Evolutionary conservation across 2,888 invertebrate genomes (phyloP).

Genomic region (Perizoma affinitatum): DNA sequence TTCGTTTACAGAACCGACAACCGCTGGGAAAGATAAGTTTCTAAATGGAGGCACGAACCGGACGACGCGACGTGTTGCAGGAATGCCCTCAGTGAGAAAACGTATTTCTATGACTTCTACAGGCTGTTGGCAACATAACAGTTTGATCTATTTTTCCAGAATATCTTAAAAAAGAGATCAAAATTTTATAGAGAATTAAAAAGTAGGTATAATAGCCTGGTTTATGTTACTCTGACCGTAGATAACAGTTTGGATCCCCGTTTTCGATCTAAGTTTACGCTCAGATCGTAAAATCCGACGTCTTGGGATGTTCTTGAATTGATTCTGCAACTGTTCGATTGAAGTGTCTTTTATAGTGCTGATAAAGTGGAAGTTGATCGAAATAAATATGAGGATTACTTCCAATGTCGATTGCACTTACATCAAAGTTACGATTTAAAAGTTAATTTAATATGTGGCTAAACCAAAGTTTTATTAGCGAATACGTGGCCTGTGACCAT

Average conservation of each 20-base stretch:
- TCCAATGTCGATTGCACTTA: background rate
- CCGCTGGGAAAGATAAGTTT: too few species aligned
- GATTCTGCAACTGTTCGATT: conserved; percentile 14
- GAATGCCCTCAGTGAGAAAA: too few species aligned
- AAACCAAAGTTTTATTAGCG: too few species aligned
- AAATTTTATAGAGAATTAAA: background rate
- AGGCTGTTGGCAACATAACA: too few species aligned
- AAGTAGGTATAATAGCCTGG: background rate
- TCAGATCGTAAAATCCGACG: conserved; percentile 27
- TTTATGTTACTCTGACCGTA: conserved; percentile 9
- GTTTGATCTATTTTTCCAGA: too few species aligned
- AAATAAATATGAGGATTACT: background rate
- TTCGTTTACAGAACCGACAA: too few species aligned
- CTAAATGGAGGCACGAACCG: too few species aligned
- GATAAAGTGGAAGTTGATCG: conserved; percentile 4
- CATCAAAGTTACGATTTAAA: too few species aligned
- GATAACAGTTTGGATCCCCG: conserved; percentile 23
- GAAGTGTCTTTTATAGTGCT: conserved; percentile 18
- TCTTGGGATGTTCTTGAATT: conserved; percentile 4
- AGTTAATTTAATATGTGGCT: too few species aligned
- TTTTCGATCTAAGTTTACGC: conserved; percentile 11
- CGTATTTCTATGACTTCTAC: too few species aligned
- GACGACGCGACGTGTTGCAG: too few species aligned
- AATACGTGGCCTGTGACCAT: too few species aligned
- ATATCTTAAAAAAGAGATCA: background rate